A percentile compares a stretch with the other conserved stretches of the same genome.
Evolutionary conservation across 2,888 invertebrate species (phyloP).

Genomic region (Tipula unca): DNA sequence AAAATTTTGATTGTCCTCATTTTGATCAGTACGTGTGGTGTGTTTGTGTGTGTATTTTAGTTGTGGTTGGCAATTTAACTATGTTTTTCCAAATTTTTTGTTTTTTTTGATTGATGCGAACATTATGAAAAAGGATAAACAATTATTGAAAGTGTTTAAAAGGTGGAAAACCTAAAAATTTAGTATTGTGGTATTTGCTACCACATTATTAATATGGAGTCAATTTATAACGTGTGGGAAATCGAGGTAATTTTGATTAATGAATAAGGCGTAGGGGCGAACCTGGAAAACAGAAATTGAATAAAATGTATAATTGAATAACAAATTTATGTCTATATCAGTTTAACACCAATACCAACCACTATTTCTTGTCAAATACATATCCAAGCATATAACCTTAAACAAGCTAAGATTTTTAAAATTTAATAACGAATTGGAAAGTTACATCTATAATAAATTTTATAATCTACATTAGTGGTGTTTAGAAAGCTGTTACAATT

Average conservation of each 20-base stretch:
- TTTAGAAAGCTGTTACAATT: too few species aligned
- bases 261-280: not conserved
- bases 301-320: too few species aligned
- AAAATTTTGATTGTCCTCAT: not conserved
- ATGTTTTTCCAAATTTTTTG: not conserved
- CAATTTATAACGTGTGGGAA: not conserved
- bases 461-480: too few species aligned
- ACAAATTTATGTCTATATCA: too few species aligned
- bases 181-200: not conserved
- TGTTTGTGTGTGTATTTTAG: not conserved
- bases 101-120: not conserved
- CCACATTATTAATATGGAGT: not conserved
- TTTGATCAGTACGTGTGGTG: not conserved
- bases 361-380: too few species aligned
- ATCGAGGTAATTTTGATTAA: not conserved
- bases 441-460: too few species aligned
- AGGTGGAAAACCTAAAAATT: not conserved
- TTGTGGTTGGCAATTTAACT: not conserved
- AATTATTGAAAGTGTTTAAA: not conserved
- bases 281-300: too few species aligned
- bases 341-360: too few species aligned
- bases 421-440: too few species aligned
- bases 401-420: too few species aligned
- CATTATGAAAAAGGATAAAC: not conserved
- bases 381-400: too few species aligned